These are phyloP conservation scores for Acanthiza pusilla DNA, from an alignment of 2,797 vertebrate genomes.

Conservation along the genomic window DNA sequence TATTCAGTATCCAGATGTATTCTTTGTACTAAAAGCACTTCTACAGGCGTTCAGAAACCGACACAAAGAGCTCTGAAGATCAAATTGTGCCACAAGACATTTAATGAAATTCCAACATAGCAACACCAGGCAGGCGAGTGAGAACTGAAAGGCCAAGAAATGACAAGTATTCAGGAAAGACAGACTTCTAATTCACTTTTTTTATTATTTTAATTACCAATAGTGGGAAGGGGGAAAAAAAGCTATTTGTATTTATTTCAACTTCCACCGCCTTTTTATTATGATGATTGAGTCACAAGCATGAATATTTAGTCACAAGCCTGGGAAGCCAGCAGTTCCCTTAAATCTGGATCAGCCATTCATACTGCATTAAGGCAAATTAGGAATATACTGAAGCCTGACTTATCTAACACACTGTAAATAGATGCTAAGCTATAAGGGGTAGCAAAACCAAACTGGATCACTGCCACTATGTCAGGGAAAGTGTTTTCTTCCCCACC, in stretches of 20 bases:
- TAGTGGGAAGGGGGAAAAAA: neutral
- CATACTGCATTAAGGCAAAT: neutral
- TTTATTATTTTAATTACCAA: neutral
- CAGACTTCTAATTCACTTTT: neutral
- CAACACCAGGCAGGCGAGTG: neutral
- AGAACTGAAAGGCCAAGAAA: neutral
- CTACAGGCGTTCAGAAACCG: neutral
- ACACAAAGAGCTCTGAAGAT: neutral
- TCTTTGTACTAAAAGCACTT: neutral
- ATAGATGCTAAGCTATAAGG: neutral
- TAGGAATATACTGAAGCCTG: neutral
- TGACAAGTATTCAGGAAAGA: neutral
- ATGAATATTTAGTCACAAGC: neutral
- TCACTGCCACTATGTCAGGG: neutral
- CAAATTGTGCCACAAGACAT: neutral
- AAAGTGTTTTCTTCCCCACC: neutral
- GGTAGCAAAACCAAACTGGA: neutral
- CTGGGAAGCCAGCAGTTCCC: neutral
- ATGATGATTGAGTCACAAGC: neutral
- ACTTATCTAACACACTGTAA: neutral
- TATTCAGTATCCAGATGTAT: neutral
- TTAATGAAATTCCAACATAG: neutral
- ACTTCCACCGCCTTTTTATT: neutral
- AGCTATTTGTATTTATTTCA: neutral
- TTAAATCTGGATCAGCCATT: neutral